Evolutionary conservation across 1,140 invertebrate genomes (phyloP).

Genomic region (Doryteuthis pealeii): DNA sequence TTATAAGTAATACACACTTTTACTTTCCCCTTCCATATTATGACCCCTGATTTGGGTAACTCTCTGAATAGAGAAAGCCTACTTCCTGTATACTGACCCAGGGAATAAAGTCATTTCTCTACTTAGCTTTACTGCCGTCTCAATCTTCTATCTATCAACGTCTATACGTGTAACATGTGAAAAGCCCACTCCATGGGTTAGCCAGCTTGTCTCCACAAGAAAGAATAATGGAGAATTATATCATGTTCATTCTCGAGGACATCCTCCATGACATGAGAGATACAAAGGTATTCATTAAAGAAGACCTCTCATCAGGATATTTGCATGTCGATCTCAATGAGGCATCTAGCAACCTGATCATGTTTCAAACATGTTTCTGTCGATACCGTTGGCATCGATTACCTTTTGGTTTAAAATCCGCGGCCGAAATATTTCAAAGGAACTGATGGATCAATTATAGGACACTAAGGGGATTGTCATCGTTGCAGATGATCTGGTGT

Average conservation of each 20-base stretch:
- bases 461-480: not conserved
- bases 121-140: too few species aligned
- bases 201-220: too few species aligned
- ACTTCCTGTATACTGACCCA: too few species aligned
- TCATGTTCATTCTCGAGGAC: not conserved
- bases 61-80: too few species aligned
- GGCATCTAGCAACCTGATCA: not conserved
- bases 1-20: too few species aligned
- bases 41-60: too few species aligned
- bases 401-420: not conserved
- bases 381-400: not conserved
- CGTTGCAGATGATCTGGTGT: not conserved
- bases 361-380: not conserved
- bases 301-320: not conserved
- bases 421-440: constrained; percentile 1
- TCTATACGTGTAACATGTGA: too few species aligned
- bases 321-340: not conserved
- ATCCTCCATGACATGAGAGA: not conserved
- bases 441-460: not conserved
- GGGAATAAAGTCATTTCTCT: too few species aligned
- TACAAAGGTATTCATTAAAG: not conserved
- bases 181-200: too few species aligned
- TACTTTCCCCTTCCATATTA: too few species aligned
- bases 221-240: not conserved
- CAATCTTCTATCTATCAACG: too few species aligned